phyloP scores from a whole-genome alignment of 2,113 vertebrate species.

The Hylia prasina region DNA sequence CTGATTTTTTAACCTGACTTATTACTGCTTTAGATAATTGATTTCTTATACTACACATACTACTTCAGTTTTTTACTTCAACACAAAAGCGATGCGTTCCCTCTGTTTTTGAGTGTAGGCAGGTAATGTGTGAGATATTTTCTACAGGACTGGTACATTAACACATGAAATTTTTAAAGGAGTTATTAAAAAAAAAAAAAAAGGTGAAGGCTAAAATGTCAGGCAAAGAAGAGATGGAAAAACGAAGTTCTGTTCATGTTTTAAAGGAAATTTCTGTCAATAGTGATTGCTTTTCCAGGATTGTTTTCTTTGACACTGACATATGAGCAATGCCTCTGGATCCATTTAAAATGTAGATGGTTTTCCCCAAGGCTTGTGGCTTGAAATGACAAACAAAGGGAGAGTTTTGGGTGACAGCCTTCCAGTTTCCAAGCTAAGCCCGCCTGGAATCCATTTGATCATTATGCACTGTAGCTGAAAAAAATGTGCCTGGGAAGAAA shows the following conservation, averaged over 20 bases:
- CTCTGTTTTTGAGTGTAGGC: not conserved
- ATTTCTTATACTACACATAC: not conserved
- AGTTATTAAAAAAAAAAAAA: not conserved
- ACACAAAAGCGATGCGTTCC: not conserved
- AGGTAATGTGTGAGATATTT: not conserved
- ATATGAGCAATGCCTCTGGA: not conserved
- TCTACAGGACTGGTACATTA: not conserved
- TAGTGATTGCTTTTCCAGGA: not conserved
- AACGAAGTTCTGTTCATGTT: not conserved
- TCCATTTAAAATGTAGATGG: slow-evolving; percentile 31
- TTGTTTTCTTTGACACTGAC: slow-evolving; percentile 8
- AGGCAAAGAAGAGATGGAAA: not conserved
- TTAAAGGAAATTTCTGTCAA: not conserved
- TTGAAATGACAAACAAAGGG: slow-evolving; percentile 52
- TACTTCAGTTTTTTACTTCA: not conserved
- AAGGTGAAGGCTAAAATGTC: not conserved
- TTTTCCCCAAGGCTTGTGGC: not conserved
- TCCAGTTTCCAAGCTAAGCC: slow-evolving; percentile 39
- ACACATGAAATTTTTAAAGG: not conserved
- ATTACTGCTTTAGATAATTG: not conserved
- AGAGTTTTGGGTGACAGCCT: slow-evolving; percentile 31
- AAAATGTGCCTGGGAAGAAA: slow-evolving; percentile 42
- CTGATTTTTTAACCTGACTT: not conserved
- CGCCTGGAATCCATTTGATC: slow-evolving; percentile 61
- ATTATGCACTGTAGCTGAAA: slow-evolving; percentile 36